Evolutionary conservation across 2,113 vertebrate genomes (phyloP).

Genomic region (Peromyscus polionotus): DNA sequence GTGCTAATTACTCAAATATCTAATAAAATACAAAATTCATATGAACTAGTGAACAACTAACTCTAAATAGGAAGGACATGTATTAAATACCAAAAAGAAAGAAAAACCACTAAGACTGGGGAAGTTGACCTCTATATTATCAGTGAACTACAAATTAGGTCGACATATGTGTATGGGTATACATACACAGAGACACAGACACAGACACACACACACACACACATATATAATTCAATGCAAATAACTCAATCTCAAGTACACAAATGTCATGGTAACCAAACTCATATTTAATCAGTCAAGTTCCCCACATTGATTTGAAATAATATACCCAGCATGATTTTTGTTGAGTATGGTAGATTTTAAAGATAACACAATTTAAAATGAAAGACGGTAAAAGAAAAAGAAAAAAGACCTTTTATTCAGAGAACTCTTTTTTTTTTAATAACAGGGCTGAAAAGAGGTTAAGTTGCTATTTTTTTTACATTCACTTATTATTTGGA

Average conservation of each 20-base stretch:
- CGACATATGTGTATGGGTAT: background rate
- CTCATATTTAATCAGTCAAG: background rate
- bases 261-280: background rate
- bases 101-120: background rate
- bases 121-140: background rate
- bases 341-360: background rate
- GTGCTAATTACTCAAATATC: background rate
- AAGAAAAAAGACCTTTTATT: background rate
- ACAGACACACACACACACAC: too few relatives aligned
- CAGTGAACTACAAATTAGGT: background rate
- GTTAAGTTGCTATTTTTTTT: background rate
- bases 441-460: background rate
- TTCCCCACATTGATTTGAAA: background rate
- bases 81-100: background rate
- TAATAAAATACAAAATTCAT: background rate
- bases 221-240: background rate
- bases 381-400: background rate
- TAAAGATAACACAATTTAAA: slow-evolving; percentile 25
- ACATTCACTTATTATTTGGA: background rate
- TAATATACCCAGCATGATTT: background rate
- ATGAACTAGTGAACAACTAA: background rate
- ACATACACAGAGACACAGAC: too few relatives aligned
- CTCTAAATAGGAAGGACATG: background rate
- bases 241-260: background rate
- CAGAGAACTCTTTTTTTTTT: background rate